Base-by-base conservation (phyloP, 2,888 invertebrate genomes). In the Acanthosoma haemorrhoidale region DNA sequence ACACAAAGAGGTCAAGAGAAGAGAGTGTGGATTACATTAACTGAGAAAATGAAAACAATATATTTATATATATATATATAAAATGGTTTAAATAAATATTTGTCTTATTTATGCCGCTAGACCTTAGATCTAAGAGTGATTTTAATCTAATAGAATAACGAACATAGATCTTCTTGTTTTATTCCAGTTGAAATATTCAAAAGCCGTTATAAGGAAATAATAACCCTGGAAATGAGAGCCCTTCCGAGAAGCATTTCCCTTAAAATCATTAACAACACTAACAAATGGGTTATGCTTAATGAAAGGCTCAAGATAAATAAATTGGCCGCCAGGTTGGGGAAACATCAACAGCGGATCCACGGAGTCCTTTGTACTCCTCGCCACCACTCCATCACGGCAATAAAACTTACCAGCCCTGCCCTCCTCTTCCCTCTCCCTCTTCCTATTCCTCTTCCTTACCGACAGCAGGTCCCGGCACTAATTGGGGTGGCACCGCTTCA, bases 211-310 rank as follows among this genome's bases (percentile, higher is more conserved):
- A 51, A 51, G 13, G 13, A 51, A 51, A 51, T 25, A 51, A 51
- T n/a, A n/a, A n/a, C n/a, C n/a, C n/a, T n/a, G n/a, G n/a, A n/a
- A n/a, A n/a, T n/a, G n/a, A n/a, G 9, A 51, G 21, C 25, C 25
- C 21, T 1, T 6, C 21, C 51, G 21, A 25, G 25, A 51, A 51
- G 51, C 25, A 51, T 51, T 51, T 25, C 13, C 21, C 51, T n/a
- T 51, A 51, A 51, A 51, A 51, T 51, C 51, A 51, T 51, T 51
- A 51, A 51, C 51, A 51, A 51, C 25, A 25, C 51, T 51, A 51
- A 51, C 51, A 51, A 51, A 51, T 51, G 51, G 51, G 21, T 51
- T 51, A 51, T 51, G 51, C 51, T 51, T 51, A 51, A 51, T 51
- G 51, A 51, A 51, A 51, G 51, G 21, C 5, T 51, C 51, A 25